Conservation (phyloP, 35 echinoderm and acorn worm genomes). For the Eucidaris tribuloides region DNA sequence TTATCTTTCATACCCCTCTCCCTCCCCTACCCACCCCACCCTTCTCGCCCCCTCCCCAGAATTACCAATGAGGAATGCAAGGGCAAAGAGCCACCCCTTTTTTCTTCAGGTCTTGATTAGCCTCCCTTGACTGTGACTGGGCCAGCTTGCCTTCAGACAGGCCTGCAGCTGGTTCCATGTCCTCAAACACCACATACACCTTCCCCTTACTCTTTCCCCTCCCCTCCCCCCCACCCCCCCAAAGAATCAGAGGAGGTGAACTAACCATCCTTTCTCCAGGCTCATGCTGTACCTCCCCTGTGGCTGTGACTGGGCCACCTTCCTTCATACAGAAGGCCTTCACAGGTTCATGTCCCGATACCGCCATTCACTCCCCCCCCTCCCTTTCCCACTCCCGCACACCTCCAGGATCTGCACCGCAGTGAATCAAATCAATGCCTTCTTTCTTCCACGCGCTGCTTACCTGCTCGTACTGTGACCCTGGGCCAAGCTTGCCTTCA, state of each 20-base stretch:
- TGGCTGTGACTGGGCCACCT: constrained; percentile 42
- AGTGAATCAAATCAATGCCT: neutral
- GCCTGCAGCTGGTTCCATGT: too few species aligned
- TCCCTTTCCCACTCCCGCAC: neutral
- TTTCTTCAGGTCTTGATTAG: too few species aligned
- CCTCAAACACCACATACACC: too few species aligned
- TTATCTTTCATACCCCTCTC: too few species aligned
- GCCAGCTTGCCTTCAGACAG: too few species aligned
- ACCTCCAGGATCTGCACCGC: neutral
- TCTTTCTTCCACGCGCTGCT: neutral
- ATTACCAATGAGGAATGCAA: neutral
- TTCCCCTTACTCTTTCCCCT: too few species aligned
- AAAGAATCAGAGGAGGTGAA: too few species aligned
- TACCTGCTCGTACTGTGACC: constrained; percentile 31
- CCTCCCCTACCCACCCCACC: too few species aligned
- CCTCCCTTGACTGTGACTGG: too few species aligned
- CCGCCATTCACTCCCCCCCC: neutral
- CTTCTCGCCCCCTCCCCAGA: neutral
- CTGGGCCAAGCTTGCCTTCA: constrained; percentile 53
- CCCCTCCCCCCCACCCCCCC: too few species aligned
- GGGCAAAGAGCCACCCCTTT: neutral
- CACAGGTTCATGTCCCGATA: constrained; percentile 67
- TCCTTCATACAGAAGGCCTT: constrained; percentile 68
- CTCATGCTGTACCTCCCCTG: neutral
- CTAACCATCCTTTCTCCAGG: neutral